Evolutionary conservation across 1,140 invertebrate genomes (phyloP).

Genomic region (Caerostris darwini): DNA sequence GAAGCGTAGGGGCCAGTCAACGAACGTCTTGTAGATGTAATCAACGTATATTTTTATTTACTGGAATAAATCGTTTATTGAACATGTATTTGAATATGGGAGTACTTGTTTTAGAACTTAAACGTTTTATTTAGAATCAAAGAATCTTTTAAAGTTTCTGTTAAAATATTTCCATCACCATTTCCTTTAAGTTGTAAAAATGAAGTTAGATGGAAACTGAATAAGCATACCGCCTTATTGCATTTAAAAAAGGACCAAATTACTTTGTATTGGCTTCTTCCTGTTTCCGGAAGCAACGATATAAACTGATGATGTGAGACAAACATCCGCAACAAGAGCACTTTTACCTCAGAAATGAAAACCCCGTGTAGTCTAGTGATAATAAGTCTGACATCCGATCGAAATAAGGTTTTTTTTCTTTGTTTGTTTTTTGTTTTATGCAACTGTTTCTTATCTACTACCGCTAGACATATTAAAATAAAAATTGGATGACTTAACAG

Average conservation of each 20-base stretch:
- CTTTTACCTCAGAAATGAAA: constrained; percentile 77
- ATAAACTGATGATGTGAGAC: constrained; percentile 57
- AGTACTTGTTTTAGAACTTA: too few relatives aligned
- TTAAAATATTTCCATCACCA: too few relatives aligned
- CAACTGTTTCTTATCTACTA: constrained; percentile 77
- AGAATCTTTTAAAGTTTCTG: too few relatives aligned
- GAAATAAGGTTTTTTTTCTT: constrained; percentile 66
- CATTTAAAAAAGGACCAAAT: constrained; percentile 63
- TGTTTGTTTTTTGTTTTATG: constrained; percentile 68
- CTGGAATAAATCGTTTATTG: too few relatives aligned
- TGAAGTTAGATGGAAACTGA: not conserved
- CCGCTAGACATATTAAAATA: constrained; percentile 76
- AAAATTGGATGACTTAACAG: constrained; percentile 63
- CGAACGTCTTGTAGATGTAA: too few relatives aligned
- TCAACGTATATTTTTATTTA: too few relatives aligned
- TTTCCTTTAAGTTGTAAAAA: not conserved
- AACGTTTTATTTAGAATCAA: too few relatives aligned
- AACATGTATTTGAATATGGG: too few relatives aligned
- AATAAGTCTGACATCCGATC: constrained; percentile 72
- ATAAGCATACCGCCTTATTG: not conserved
- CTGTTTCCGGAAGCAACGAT: constrained; percentile 74
- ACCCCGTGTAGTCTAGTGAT: constrained; percentile 72
- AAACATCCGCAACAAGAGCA: constrained; percentile 71
- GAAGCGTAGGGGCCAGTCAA: too few relatives aligned
- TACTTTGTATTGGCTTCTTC: constrained; percentile 76